Percentiles rank a stretch among this genome's conserved stretches.
phyloP scores from a whole-genome alignment of 2,113 vertebrate genomes.

The Seriola rivoliana region DNA sequence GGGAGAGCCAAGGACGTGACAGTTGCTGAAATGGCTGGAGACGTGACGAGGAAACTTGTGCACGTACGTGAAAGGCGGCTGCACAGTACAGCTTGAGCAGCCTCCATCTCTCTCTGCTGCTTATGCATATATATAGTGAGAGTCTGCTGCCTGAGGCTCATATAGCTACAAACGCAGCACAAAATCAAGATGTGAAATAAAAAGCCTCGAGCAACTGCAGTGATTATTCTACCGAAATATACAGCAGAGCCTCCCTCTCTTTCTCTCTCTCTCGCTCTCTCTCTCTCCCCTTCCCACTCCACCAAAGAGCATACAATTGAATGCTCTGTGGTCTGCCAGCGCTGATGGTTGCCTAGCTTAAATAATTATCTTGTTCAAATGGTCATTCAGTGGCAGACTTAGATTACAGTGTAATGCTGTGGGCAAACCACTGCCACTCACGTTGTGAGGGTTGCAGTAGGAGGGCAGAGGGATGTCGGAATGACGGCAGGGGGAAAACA shows the following conservation, averaged over 20 bases:
- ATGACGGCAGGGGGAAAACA: slow-evolving; percentile 44
- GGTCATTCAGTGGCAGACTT: slow-evolving; percentile 59
- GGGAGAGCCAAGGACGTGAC: slow-evolving; percentile 24
- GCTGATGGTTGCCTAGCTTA: slow-evolving; percentile 35
- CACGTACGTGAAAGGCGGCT: background rate
- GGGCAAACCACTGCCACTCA: slow-evolving; percentile 61
- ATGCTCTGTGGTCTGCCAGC: slow-evolving; percentile 11
- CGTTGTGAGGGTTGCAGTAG: slow-evolving; percentile 41
- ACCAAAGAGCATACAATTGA: slow-evolving; percentile 1
- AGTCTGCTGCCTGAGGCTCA: background rate
- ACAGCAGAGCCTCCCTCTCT: background rate
- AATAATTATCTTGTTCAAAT: slow-evolving; percentile 55
- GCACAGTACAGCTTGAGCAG: background rate
- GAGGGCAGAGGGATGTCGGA: slow-evolving; percentile 45
- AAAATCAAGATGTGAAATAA: background rate
- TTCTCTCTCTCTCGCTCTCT: background rate
- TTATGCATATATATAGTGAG: background rate
- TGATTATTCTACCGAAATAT: background rate
- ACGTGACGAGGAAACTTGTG: background rate
- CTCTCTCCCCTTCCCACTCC: background rate
- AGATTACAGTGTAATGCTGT: slow-evolving; percentile 53
- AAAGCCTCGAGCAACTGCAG: background rate
- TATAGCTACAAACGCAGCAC: background rate
- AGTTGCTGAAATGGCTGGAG: slow-evolving; percentile 13
- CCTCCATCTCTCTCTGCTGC: background rate